Base-by-base conservation (phyloP, 2,113 vertebrate genomes). In the Myotis davidii region DNA sequence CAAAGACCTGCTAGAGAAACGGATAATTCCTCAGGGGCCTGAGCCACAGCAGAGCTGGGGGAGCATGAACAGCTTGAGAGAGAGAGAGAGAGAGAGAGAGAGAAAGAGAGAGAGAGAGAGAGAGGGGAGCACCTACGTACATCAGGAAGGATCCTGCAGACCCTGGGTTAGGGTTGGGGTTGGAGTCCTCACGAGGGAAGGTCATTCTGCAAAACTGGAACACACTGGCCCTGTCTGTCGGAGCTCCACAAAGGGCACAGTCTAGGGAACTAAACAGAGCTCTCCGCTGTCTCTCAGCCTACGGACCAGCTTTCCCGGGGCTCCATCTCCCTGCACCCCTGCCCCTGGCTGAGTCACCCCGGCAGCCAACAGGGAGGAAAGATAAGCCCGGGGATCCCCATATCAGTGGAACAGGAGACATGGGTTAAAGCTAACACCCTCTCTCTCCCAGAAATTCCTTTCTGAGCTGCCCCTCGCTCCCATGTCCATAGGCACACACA, bases 291-390 rank as follows among this genome's bases (percentile, higher is more conserved):
- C 91, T 94, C 86, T 23, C 93, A 95, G 94, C 95, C 97, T 93
- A 96, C 91, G 94, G 95, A 91, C 91, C 93, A 91, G 96, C 86
- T 97, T 96, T 96, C 86, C 95, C 52, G 29, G 69, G 69, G 87
- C 83, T 82, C 10, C 3, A 10, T n/a, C 59, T 93, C 76, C 86
- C 59, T 9, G 78, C 78, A 85, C 83, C 34, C 64, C 42, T 17
- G 21, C 27, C 83, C 56, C 61, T 45, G n/a, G 12, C 11, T 3
- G 77, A 82, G n/a, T 84, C 95, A 64, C 65, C 45, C 45, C 29
- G 23, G 23, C 12, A 96, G 89, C 65, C 93, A 87, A 29, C 1
- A 39, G 65, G 65, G 79, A 94, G 74, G 2, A 42, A 74, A n/a
- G 27, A 91, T 16, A 8, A 52, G 73, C 14, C 84, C 45, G 61